Evolutionary conservation across 1,140 invertebrate genomes (phyloP).

Genomic region (Euborellia annulipes): DNA sequence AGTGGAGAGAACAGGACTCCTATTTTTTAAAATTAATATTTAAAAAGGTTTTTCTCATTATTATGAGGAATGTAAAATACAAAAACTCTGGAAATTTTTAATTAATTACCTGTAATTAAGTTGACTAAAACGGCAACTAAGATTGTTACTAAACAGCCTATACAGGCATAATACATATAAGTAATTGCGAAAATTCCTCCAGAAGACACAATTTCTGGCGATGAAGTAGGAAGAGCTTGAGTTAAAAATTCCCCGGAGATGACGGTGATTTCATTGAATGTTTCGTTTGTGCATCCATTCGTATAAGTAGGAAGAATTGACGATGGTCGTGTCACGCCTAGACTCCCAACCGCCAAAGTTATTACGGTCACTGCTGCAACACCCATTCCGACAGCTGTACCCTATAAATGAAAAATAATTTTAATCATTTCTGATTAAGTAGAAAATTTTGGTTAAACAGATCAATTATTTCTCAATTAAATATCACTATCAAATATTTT

Average conservation of each 20-base stretch:
- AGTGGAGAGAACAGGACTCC: too few species aligned
- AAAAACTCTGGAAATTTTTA: too few species aligned
- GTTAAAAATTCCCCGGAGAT: too few species aligned
- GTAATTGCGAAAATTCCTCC: slow-evolving; percentile 30
- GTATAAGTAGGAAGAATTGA: slow-evolving; percentile 36
- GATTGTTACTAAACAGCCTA: slow-evolving; percentile 48
- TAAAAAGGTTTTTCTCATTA: too few species aligned
- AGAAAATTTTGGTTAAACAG: too few species aligned
- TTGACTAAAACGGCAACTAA: slow-evolving; percentile 46
- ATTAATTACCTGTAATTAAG: slow-evolving; percentile 37
- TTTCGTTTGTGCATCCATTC: slow-evolving; percentile 39
- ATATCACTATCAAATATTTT: too few species aligned
- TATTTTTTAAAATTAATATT: too few species aligned
- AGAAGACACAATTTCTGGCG: too few species aligned
- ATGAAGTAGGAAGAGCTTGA: too few species aligned
- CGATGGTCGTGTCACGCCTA: slow-evolving; percentile 31
- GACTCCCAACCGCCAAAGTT: slow-evolving; percentile 45
- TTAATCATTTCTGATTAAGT: slow-evolving; percentile 1
- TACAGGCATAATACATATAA: slow-evolving; percentile 59
- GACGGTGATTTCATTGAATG: too few species aligned
- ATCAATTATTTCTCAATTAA: too few species aligned
- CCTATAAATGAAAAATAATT: neutral
- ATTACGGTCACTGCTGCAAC: slow-evolving; percentile 42
- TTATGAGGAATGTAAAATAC: too few species aligned
- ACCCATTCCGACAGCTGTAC: slow-evolving; percentile 36